Conservation (phyloP, 2,888 invertebrate species). For the Dicranocentrus wangi region DNA sequence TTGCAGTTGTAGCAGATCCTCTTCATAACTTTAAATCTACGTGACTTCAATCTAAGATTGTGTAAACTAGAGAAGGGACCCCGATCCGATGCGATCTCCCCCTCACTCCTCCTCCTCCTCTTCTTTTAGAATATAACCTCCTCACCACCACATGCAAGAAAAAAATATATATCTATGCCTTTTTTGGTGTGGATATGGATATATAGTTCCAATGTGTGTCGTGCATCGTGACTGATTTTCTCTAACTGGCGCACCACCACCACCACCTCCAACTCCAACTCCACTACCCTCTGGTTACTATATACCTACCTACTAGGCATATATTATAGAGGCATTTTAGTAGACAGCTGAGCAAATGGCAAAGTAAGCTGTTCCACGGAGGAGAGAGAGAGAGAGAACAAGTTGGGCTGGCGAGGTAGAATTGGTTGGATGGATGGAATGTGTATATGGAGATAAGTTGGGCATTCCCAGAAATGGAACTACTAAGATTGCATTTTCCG, state of each 20-base stretch:
- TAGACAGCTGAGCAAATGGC: neutral
- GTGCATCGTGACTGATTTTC: conserved; percentile 46
- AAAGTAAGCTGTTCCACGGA: conserved; percentile 39
- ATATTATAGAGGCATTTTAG: no score
- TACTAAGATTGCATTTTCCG: conserved; percentile 34
- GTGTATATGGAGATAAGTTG: neutral
- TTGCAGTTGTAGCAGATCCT: conserved; percentile 57
- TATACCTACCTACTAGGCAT: no score
- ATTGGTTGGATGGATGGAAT: no score
- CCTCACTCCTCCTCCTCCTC: conserved; percentile 16
- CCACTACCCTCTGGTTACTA: no score
- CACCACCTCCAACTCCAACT: no score
- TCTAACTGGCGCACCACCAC: no score
- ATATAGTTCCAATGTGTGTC: no score
- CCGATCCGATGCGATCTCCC: neutral
- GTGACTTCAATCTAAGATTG: conserved; percentile 62
- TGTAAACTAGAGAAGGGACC: conserved; percentile 23
- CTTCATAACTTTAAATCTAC: conserved; percentile 64
- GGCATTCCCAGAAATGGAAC: conserved; percentile 12
- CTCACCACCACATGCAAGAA: no score
- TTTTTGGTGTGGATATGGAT: conserved; percentile 38
- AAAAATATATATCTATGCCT: no score
- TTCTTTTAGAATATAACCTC: no score
- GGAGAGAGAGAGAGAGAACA: neutral
- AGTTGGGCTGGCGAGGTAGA: no score